These are phyloP conservation scores for Psilopogon haemacephalus DNA, from an alignment of 2,113 vertebrate species.

Conservation along the genomic window DNA sequence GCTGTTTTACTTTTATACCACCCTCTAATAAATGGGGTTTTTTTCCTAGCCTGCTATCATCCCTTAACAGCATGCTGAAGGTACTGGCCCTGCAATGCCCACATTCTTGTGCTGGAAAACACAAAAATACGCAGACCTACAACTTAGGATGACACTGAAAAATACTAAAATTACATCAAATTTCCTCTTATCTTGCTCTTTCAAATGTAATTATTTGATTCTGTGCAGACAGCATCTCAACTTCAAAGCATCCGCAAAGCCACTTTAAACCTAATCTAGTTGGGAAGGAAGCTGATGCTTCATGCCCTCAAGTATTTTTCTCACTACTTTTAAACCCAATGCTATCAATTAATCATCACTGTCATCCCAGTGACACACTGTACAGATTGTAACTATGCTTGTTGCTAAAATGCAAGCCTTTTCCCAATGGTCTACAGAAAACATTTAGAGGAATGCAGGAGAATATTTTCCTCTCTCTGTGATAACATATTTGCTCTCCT, in stretches of 20 bases:
- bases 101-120: background rate
- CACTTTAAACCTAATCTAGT: background rate
- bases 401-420: background rate
- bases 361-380: background rate
- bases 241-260: background rate
- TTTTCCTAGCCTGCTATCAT: background rate
- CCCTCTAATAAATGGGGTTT: background rate
- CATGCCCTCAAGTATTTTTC: background rate
- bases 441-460: background rate
- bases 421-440: background rate
- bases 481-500: background rate
- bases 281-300: background rate
- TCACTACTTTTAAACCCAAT: background rate
- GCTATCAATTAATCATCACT: background rate
- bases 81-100: background rate
- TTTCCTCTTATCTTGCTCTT: background rate
- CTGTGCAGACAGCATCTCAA: background rate
- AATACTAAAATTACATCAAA: background rate
- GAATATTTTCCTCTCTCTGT: background rate
- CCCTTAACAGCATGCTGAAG: background rate
- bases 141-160: background rate
- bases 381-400: background rate
- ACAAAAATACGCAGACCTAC: background rate
- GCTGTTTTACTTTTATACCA: background rate
- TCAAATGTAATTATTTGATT: background rate